Percentiles rank a stretch among this genome's conserved stretches.
phyloP scores from a whole-genome alignment of 1,140 invertebrate genomes.

The Meloidogyne hapla region DNA sequence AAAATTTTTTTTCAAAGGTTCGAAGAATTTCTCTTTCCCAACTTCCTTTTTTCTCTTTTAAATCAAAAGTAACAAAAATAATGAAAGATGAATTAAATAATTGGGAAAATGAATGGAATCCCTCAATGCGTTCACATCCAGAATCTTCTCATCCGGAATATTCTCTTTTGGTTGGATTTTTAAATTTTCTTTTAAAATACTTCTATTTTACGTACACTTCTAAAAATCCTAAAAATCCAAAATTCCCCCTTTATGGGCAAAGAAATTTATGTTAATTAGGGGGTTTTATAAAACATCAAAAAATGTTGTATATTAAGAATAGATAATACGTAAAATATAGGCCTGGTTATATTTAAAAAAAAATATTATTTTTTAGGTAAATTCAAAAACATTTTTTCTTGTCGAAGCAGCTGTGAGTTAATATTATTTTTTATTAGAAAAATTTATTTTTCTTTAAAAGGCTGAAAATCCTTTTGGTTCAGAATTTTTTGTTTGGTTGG shows the following conservation, averaged over 20 bases:
- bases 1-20: slow-evolving; percentile 35
- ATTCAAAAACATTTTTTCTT: slow-evolving; percentile 63
- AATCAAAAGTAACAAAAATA: slow-evolving; percentile 42
- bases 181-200: not conserved
- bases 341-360: too few relatives aligned
- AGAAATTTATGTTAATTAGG: too few relatives aligned
- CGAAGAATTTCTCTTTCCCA: slow-evolving; percentile 43
- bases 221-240: too few relatives aligned
- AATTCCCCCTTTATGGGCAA: too few relatives aligned
- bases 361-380: slow-evolving; percentile 46
- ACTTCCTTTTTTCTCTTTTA: slow-evolving; percentile 53
- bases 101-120: slow-evolving; percentile 54
- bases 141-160: slow-evolving; percentile 58
- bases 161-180: slow-evolving; percentile 42
- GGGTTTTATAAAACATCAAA: too few relatives aligned
- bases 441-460: slow-evolving; percentile 33
- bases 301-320: too few relatives aligned
- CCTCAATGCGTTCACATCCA: slow-evolving; percentile 54
- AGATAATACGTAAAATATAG: too few relatives aligned
- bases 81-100: slow-evolving; percentile 47
- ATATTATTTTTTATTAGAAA: slow-evolving; percentile 11
- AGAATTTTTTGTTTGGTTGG: slow-evolving; percentile 58
- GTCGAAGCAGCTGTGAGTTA: slow-evolving; percentile 56
- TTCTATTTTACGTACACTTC: too few relatives aligned
- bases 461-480: slow-evolving; percentile 59